Evolutionary conservation across 2,888 invertebrate genomes (phyloP).

Genomic region (Drosophila fungiperda): DNA sequence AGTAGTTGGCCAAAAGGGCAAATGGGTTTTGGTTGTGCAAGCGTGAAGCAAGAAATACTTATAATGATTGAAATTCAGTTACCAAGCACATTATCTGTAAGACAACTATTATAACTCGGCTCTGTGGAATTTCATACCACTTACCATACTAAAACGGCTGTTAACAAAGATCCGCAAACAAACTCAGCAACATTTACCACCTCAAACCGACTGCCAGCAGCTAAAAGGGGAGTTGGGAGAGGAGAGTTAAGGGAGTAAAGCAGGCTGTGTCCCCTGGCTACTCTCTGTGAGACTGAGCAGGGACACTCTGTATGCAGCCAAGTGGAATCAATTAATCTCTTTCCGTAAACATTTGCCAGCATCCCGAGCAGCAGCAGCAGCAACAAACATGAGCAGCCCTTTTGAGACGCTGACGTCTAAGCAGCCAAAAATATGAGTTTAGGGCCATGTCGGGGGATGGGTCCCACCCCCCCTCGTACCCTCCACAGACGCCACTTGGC

Average conservation of each 20-base stretch:
- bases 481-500: constrained; percentile 32
- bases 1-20: neutral
- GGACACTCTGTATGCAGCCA: constrained; percentile 76
- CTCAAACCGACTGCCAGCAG: constrained; percentile 27
- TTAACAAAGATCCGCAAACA: constrained; percentile 32
- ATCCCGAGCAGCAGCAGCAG: constrained; percentile 34
- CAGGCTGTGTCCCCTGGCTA: constrained; percentile 13
- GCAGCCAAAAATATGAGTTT: constrained; percentile 75
- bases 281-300: constrained; percentile 41
- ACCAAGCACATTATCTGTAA: neutral
- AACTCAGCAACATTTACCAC: constrained; percentile 38
- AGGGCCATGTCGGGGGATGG: constrained; percentile 3
- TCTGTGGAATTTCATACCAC: neutral
- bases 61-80: constrained; percentile 1
- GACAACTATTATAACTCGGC: neutral
- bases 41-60: neutral
- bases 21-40: neutral
- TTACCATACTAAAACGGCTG: constrained; percentile 2
- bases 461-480: neutral
- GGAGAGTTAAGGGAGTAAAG: neutral
- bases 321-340: constrained; percentile 82
- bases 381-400: constrained; percentile 48
- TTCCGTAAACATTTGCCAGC: constrained; percentile 78
- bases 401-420: constrained; percentile 63
- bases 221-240: neutral